Conservation (phyloP, 1,140 invertebrate genomes). For the Leptopilina boulardi region DNA sequence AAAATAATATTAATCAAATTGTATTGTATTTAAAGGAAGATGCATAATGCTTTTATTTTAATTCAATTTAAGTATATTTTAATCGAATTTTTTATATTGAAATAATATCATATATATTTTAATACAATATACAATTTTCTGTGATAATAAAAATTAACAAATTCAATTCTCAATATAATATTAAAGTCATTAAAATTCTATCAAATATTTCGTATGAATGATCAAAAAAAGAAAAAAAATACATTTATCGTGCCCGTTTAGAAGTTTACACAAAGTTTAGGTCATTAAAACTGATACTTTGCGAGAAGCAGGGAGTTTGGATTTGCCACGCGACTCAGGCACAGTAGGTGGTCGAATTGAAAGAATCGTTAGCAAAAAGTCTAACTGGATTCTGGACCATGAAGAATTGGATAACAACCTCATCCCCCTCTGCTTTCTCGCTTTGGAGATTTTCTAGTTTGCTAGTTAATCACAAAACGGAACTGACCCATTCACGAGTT, state of each 20-base stretch:
- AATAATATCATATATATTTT: too few species aligned
- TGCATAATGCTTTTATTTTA: too few species aligned
- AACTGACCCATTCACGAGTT: slow-evolving; percentile 6
- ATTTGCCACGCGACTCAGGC: slow-evolving; percentile 60
- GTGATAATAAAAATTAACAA: too few species aligned
- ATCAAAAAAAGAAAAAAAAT: neutral
- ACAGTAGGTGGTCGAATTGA: slow-evolving; percentile 64
- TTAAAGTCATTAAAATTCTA: slow-evolving; percentile 2
- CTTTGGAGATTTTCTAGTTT: slow-evolving; percentile 19
- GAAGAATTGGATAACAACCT: slow-evolving; percentile 53
- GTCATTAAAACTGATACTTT: slow-evolving; percentile 67
- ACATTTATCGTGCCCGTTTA: neutral
- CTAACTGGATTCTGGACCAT: slow-evolving; percentile 60
- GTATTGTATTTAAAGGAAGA: too few species aligned
- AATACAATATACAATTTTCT: too few species aligned
- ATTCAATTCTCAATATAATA: too few species aligned
- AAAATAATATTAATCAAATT: too few species aligned
- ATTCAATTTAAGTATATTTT: too few species aligned
- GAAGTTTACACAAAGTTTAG: slow-evolving; percentile 41
- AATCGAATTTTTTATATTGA: too few species aligned
- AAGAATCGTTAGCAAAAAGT: slow-evolving; percentile 67
- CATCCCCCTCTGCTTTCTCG: slow-evolving; percentile 15
- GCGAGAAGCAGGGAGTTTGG: slow-evolving; percentile 37
- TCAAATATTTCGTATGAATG: neutral
- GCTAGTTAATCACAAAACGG: slow-evolving; percentile 25